A percentile compares a stretch with the other conserved stretches of the same genome.
Conservation (phyloP, 2,888 invertebrate genomes). For the Pharmacophagus antenor region DNA sequence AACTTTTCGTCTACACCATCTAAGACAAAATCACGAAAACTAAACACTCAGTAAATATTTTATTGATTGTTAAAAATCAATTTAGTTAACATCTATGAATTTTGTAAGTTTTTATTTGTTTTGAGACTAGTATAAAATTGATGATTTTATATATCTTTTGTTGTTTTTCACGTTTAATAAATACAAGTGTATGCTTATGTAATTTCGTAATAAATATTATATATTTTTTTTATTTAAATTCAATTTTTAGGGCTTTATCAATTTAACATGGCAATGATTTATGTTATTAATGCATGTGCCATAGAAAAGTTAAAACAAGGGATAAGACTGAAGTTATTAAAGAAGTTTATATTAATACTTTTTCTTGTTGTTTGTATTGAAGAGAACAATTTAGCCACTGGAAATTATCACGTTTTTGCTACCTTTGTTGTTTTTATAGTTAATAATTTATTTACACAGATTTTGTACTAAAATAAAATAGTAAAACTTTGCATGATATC, state of each 20-base stretch:
- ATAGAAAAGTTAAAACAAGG: neutral
- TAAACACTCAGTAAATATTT: conserved; percentile 46
- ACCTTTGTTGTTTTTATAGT: neutral
- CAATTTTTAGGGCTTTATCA: conserved; percentile 60
- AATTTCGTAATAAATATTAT: neutral
- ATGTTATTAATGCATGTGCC: conserved; percentile 3
- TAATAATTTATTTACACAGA: neutral
- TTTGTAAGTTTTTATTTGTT: conserved; percentile 46
- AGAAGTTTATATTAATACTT: neutral
- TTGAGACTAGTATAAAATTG: conserved; percentile 5
- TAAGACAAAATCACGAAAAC: conserved; percentile 65
- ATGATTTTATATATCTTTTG: neutral
- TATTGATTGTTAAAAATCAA: conserved; percentile 31
- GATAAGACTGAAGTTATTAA: conserved; percentile 36
- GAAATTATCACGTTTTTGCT: neutral
- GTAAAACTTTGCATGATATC: too few species aligned
- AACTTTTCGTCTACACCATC: conserved; percentile 76
- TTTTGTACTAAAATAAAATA: too few species aligned
- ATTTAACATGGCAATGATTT: conserved; percentile 36
- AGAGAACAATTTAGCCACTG: neutral
- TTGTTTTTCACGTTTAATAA: neutral
- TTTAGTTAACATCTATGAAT: conserved; percentile 48
- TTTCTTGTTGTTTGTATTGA: neutral
- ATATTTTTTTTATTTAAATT: conserved; percentile 46
- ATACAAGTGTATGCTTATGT: neutral